Evolutionary conservation across 2,888 invertebrate species (phyloP), one percentile per base, ranked within the genome.

Genomic region (Agrochola macilenta): DNA sequence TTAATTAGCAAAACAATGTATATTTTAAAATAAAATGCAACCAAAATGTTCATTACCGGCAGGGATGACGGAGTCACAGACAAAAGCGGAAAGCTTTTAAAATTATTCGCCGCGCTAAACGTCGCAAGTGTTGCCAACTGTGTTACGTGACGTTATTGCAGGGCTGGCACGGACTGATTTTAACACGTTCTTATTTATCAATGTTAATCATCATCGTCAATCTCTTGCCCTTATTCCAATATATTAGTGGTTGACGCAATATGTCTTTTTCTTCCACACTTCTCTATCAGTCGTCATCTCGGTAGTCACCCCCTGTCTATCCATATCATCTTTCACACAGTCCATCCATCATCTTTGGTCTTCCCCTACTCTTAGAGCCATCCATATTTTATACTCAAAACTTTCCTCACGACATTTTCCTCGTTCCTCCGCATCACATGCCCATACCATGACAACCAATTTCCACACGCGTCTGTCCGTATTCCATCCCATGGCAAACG

Each of bases 1-100:
- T 35, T 35, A 35, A 5, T 35, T 35, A 35, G 35, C 5, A 35
- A 35, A 35, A 35, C 35, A 35, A 35, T 35, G 35, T 35, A 30
- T 30, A 1, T 30, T 30, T 30, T 61, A 14, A 66, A 76, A 70
- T 61, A 70, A 61, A 81, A 65, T 60, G n/a, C 30, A 69, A 69
- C 20, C 52, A 68, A 71, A 74, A 72, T 39, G 52, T 58, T 72
- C 23, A 61, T 77, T 74, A 83, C 54, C 57, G 46, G 46, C 20
- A 11, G 9, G 9, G 17, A 46, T 39, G 49, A 30, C 26, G 26
- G 17, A 76, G 46, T 66, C 82, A 57, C n/a, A 81, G 57, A 86
- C 78, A 86, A 84, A 71, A 82, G 75, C 39, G 69, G 69, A 70
- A 71, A 77, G 80, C 77, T 85, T 86, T 87, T 78, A 80, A 78